A percentile compares a stretch with the other conserved stretches of the same genome.
Conservation (phyloP, 2,797 vertebrate species). For the Thaleichthys pacificus region DNA sequence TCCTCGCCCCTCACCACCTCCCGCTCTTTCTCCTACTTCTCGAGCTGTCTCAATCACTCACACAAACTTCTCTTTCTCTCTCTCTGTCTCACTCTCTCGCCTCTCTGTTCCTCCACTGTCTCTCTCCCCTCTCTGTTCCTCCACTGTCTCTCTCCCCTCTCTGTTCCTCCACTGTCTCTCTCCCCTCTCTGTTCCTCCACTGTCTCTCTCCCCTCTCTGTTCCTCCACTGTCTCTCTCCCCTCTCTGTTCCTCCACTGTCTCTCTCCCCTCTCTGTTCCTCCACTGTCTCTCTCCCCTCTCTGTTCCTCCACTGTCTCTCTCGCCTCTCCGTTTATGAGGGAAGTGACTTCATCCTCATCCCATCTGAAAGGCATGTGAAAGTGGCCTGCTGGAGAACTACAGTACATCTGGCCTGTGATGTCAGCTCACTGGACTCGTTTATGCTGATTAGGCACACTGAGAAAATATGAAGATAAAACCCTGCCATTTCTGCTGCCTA, state of each 20-base stretch:
- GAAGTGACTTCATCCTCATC: slow-evolving; percentile 71
- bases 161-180: background rate
- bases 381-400: slow-evolving; percentile 44
- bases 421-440: slow-evolving; percentile 58
- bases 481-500: slow-evolving; percentile 34
- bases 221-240: slow-evolving; percentile 5
- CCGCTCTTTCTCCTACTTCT: background rate
- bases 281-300: slow-evolving; percentile 14
- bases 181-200: slow-evolving; percentile 48
- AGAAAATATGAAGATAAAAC: slow-evolving; percentile 32
- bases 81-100: background rate
- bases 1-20: too few species aligned
- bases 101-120: background rate
- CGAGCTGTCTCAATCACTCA: background rate
- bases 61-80: slow-evolving; percentile 7
- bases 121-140: slow-evolving; percentile 42
- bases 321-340: slow-evolving; percentile 58
- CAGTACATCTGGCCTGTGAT: slow-evolving; percentile 60
- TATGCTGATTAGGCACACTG: slow-evolving; percentile 48
- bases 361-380: slow-evolving; percentile 64
- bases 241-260: too few species aligned
- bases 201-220: slow-evolving; percentile 4
- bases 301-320: background rate
- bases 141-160: too few species aligned
- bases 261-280: background rate